Conservation (phyloP, 2,888 invertebrate species). For the Quadroppia sp. region DNA sequence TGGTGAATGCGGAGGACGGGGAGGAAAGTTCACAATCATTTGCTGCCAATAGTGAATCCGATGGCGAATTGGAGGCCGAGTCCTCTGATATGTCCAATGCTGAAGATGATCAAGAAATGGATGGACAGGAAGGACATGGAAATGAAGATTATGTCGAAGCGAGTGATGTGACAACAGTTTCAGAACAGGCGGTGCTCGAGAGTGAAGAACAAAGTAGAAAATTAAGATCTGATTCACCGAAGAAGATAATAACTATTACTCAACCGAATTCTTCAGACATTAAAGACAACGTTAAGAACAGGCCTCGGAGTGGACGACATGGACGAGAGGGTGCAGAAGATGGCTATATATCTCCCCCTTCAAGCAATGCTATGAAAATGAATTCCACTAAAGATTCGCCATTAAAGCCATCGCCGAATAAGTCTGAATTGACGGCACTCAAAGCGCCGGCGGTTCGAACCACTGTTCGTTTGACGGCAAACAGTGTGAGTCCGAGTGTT, state of each 20-base stretch:
- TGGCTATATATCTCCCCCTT: neutral
- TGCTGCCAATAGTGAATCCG: slow-evolving; percentile 8
- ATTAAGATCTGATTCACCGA: neutral
- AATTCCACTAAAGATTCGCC: too few species aligned
- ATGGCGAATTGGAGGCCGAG: neutral
- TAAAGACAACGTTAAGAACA: too few species aligned
- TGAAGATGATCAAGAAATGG: neutral
- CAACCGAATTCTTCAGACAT: too few species aligned
- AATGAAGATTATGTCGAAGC: neutral
- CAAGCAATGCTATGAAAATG: too few species aligned
- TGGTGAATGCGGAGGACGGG: neutral
- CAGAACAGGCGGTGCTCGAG: too few species aligned
- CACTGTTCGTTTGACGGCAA: neutral
- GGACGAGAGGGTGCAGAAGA: neutral
- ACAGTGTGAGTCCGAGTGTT: neutral
- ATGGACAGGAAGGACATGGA: neutral
- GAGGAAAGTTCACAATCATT: slow-evolving; percentile 23
- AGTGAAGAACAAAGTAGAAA: slow-evolving; percentile 4
- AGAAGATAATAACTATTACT: too few species aligned
- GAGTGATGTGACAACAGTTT: neutral
- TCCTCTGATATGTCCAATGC: neutral
- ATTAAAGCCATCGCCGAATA: too few species aligned
- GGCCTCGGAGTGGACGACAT: too few species aligned
- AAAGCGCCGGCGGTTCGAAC: too few species aligned
- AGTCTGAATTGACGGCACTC: neutral